phyloP scores from a whole-genome alignment of 1,140 invertebrate species.

The Triops longicaudatus region DNA sequence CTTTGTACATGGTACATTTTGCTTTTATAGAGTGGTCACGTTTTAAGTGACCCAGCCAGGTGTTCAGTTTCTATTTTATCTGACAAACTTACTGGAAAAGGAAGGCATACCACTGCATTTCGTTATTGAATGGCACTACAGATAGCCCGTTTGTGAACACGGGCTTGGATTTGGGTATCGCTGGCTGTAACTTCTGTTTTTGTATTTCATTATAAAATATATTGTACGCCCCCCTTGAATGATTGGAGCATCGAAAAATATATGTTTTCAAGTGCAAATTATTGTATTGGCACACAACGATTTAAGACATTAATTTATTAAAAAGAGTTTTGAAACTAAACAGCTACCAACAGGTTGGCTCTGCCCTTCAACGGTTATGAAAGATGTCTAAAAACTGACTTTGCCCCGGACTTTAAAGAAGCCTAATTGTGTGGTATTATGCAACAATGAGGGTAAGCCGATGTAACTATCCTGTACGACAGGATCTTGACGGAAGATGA shows the following conservation, averaged over 20 bases:
- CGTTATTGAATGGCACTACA: background rate
- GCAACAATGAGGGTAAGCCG: conserved; percentile 65
- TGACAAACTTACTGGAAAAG: background rate
- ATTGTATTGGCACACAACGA: conserved; percentile 3
- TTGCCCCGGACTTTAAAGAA: conserved; percentile 78
- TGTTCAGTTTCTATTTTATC: background rate
- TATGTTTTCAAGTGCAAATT: background rate
- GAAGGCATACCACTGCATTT: conserved; percentile 11
- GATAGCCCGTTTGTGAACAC: background rate
- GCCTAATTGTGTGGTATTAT: conserved; percentile 70
- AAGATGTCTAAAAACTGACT: conserved; percentile 61
- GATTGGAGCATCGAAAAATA: background rate
- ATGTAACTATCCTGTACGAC: conserved; percentile 72
- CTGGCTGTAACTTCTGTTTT: background rate
- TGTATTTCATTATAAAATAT: background rate
- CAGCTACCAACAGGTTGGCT: background rate
- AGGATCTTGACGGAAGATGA: conserved; percentile 35
- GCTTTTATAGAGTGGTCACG: background rate
- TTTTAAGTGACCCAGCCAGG: background rate
- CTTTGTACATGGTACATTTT: background rate
- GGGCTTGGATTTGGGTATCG: background rate
- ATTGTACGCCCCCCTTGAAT: background rate
- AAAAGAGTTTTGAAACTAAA: background rate
- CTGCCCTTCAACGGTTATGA: background rate
- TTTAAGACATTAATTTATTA: background rate